Percentiles rank a stretch among this genome's conserved stretches.
Evolutionary conservation across 2,888 invertebrate species (phyloP).

Genomic region (Yponomeuta evonymella): DNA sequence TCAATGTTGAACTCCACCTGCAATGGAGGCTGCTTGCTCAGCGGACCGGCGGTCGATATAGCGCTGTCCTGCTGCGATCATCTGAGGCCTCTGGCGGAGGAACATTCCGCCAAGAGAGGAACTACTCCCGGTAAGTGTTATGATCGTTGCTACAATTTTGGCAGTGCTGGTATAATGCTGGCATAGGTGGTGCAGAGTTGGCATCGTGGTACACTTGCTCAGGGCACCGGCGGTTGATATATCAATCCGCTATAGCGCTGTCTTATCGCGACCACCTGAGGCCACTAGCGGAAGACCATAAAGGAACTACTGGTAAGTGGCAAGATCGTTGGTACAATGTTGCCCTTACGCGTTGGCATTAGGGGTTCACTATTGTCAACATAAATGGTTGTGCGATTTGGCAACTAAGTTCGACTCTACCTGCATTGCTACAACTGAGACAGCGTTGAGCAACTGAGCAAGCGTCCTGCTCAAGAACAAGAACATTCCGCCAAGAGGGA

Average conservation of each 20-base stretch:
- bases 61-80: slow-evolving; percentile 78
- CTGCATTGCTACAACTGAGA: too few relatives aligned
- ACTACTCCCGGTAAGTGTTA: slow-evolving; percentile 29
- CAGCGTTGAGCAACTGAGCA: too few relatives aligned
- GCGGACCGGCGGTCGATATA: slow-evolving; percentile 71
- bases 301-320: slow-evolving; percentile 84
- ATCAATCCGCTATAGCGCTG: slow-evolving; percentile 46
- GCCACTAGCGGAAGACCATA: slow-evolving; percentile 36
- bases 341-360: background rate
- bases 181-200: slow-evolving; percentile 35
- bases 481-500: too few relatives aligned
- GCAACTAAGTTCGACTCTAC: too few relatives aligned
- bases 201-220: slow-evolving; percentile 59
- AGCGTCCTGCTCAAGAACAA: too few relatives aligned
- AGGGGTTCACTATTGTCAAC: background rate
- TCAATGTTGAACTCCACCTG: slow-evolving; percentile 75
- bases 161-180: slow-evolving; percentile 37
- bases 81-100: slow-evolving; percentile 77
- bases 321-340: slow-evolving; percentile 36
- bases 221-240: slow-evolving; percentile 70
- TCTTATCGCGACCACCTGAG: slow-evolving; percentile 68
- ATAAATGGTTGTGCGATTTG: too few relatives aligned
- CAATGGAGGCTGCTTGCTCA: slow-evolving; percentile 71
- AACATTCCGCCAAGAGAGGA: slow-evolving; percentile 67
- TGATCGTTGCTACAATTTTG: too few relatives aligned